Evolutionary conservation across 2,797 vertebrate species (phyloP).

Genomic region (Enteromius argenteus): DNA sequence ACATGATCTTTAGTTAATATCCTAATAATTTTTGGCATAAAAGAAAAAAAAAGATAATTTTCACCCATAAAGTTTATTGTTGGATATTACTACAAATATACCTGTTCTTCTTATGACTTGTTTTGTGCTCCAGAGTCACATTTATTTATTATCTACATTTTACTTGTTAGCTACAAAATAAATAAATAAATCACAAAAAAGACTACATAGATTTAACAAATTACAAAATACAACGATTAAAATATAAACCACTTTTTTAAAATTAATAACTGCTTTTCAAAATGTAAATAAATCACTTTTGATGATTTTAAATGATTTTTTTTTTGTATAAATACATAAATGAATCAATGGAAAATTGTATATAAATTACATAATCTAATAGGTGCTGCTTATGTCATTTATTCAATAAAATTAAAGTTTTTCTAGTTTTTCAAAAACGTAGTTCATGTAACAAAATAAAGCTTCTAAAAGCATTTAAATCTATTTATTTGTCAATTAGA

Average conservation of each 20-base stretch:
- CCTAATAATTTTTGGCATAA: too few species aligned
- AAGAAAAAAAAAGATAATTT: too few species aligned
- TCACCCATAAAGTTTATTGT: too few species aligned
- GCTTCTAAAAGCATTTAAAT: too few species aligned
- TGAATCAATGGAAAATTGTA: too few species aligned
- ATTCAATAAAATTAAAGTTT: neutral
- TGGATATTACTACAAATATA: too few species aligned
- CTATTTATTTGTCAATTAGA: neutral
- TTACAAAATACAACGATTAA: neutral
- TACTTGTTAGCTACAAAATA: neutral
- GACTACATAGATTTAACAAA: too few species aligned
- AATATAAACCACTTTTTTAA: neutral
- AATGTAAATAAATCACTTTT: neutral
- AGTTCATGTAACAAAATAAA: neutral
- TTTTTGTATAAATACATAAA: neutral
- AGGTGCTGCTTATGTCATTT: neutral
- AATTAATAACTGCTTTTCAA: neutral
- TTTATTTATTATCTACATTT: neutral
- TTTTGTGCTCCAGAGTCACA: too few species aligned
- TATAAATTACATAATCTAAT: neutral
- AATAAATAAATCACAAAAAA: neutral
- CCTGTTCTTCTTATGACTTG: too few species aligned
- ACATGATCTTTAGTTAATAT: too few species aligned
- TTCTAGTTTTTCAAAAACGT: neutral
- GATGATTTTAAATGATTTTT: neutral